Evolutionary conservation across 2,888 invertebrate genomes (phyloP).

Genomic region (Boloria selene): DNA sequence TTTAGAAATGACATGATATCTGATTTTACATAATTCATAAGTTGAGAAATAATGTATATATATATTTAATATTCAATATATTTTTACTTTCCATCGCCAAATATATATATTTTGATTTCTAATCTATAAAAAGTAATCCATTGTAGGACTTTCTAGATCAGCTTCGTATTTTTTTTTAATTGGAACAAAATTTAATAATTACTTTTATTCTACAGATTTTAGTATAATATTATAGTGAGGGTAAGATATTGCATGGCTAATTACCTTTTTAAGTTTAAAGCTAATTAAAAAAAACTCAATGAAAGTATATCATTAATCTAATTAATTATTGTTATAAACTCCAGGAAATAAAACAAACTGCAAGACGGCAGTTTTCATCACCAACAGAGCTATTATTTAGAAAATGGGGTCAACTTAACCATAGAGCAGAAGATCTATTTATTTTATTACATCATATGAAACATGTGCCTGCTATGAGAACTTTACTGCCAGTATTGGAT

Average conservation of each 20-base stretch:
- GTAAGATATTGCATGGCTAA: too few relatives aligned
- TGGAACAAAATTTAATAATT: too few relatives aligned
- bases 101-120: too few relatives aligned
- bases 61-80: too few relatives aligned
- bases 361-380: constrained; percentile 78
- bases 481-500: constrained; percentile 86
- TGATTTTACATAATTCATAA: not conserved
- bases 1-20: not conserved
- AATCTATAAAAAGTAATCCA: too few relatives aligned
- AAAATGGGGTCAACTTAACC: constrained; percentile 92
- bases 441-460: constrained; percentile 87
- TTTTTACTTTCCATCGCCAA: too few relatives aligned
- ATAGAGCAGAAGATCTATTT: constrained; percentile 90
- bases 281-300: too few relatives aligned
- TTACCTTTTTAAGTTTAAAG: too few relatives aligned
- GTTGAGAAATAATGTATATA: too few relatives aligned
- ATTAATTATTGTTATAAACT: not conserved
- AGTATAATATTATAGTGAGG: too few relatives aligned
- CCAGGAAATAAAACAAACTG: constrained; percentile 81
- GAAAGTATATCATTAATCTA: too few relatives aligned
- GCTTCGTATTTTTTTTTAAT: not conserved
- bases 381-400: constrained; percentile 89
- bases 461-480: constrained; percentile 88
- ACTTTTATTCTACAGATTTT: too few relatives aligned
- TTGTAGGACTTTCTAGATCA: not conserved